These are phyloP conservation scores for Aurelia sp. DNA, from an alignment of 30 jellyfish, hydroid and myxozoan genomes.

Conservation along the genomic window DNA sequence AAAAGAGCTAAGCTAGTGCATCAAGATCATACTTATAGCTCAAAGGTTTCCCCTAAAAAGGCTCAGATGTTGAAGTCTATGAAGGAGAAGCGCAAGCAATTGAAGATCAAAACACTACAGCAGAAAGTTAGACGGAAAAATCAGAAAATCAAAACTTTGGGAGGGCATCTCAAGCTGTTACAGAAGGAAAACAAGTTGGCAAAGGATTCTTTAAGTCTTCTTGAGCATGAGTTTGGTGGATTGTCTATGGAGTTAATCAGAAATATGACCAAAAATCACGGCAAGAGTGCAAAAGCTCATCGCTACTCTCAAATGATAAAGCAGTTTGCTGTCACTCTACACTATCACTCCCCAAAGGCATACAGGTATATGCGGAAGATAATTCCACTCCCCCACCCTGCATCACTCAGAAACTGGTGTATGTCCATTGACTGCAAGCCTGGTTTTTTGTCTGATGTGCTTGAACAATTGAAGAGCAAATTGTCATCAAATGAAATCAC, in stretches of 20 bases:
- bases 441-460: conserved; percentile 9
- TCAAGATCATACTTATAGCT: conserved; percentile 2
- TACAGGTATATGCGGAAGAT: conserved; percentile 7
- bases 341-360: conserved; percentile 23
- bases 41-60: conserved; percentile 7
- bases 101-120: conserved; percentile 9
- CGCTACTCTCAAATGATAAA: background rate
- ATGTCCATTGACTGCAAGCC: conserved; percentile 25
- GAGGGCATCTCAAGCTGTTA: conserved; percentile 3
- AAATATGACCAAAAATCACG: conserved; percentile 1
- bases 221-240: conserved; percentile 15
- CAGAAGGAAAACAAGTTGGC: background rate
- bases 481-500: conserved; percentile 10
- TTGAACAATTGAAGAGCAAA: background rate
- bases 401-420: conserved; percentile 14
- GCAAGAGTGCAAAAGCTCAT: background rate
- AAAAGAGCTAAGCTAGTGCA: conserved; percentile 5
- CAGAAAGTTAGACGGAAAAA: conserved; percentile 12
- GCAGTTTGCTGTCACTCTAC: conserved; percentile 27
- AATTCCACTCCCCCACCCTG: conserved; percentile 31
- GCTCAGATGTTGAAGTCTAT: conserved; percentile 12
- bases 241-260: background rate
- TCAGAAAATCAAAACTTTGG: background rate
- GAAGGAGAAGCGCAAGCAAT: background rate
- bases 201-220: background rate